Conservation (phyloP, 2,797 vertebrate genomes). For the Telmatherina bonti region DNA sequence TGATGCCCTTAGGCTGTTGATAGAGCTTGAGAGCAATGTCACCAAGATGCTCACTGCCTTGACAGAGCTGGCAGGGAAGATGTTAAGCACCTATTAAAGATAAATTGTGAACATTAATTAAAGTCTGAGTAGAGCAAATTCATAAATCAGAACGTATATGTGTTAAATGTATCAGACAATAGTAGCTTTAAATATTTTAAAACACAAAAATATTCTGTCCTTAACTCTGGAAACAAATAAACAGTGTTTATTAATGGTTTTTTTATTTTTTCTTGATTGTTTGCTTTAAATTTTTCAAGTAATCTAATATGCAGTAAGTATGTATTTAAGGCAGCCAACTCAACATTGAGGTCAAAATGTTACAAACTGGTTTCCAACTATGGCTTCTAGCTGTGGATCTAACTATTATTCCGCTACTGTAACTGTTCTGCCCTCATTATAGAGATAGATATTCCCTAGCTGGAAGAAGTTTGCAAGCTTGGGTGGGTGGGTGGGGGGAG, state of each 20-base stretch:
- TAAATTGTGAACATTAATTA: slow-evolving; percentile 1
- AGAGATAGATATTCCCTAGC: neutral
- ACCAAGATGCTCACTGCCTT: slow-evolving; percentile 83
- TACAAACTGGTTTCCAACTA: neutral
- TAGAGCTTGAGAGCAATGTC: slow-evolving; percentile 81
- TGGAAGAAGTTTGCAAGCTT: neutral
- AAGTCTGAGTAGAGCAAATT: neutral
- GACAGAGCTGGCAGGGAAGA: slow-evolving; percentile 89
- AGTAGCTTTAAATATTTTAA: neutral
- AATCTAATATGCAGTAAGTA: neutral
- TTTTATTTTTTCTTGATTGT: neutral
- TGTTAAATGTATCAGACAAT: neutral
- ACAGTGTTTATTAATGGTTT: too few species aligned
- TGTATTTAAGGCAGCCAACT: too few species aligned
- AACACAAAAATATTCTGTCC: neutral
- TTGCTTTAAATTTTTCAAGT: neutral
- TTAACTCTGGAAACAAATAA: neutral
- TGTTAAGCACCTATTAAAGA: slow-evolving; percentile 79
- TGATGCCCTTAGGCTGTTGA: slow-evolving; percentile 83
- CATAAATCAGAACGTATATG: neutral
- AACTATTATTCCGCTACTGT: neutral
- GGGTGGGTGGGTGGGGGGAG: neutral
- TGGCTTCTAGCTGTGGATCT: neutral
- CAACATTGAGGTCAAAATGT: too few species aligned
- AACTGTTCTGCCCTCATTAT: neutral